Conservation (phyloP, 2,113 vertebrate species). For the Desmodus rotundus region DNA sequence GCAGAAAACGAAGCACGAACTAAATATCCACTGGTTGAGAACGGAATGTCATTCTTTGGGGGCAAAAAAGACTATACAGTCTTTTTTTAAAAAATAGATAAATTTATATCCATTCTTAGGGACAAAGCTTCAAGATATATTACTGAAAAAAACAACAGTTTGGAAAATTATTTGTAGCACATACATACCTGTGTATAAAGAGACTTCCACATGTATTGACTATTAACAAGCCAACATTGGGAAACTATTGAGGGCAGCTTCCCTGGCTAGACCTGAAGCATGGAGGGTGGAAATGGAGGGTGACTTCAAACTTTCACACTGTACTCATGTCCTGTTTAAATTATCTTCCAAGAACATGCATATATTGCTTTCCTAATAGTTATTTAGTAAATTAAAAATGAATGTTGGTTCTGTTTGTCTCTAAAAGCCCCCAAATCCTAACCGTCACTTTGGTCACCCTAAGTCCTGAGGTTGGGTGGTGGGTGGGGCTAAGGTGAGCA, state of each 20-base stretch:
- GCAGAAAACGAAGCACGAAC: not conserved
- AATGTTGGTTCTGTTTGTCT: not conserved
- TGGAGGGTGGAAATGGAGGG: not conserved
- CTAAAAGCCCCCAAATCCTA: not conserved
- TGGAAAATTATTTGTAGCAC: not conserved
- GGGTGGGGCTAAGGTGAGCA: not conserved
- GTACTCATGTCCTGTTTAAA: not conserved
- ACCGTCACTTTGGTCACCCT: not conserved
- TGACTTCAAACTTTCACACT: not conserved
- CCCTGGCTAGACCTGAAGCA: not conserved
- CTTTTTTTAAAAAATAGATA: not conserved
- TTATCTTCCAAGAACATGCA: not conserved
- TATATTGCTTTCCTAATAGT: not conserved
- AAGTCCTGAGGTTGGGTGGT: not conserved
- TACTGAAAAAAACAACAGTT: not conserved
- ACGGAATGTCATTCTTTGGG: not conserved
- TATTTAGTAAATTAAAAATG: not conserved
- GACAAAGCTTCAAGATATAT: not conserved
- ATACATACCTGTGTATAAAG: not conserved
- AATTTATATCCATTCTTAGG: not conserved
- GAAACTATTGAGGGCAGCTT: fast-evolving
- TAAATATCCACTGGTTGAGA: not conserved
- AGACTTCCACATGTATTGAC: not conserved
- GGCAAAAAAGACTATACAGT: not conserved
- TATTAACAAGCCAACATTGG: not conserved